Base-by-base conservation (phyloP, 2,888 invertebrate species). In the Rhagonycha fulva region DNA sequence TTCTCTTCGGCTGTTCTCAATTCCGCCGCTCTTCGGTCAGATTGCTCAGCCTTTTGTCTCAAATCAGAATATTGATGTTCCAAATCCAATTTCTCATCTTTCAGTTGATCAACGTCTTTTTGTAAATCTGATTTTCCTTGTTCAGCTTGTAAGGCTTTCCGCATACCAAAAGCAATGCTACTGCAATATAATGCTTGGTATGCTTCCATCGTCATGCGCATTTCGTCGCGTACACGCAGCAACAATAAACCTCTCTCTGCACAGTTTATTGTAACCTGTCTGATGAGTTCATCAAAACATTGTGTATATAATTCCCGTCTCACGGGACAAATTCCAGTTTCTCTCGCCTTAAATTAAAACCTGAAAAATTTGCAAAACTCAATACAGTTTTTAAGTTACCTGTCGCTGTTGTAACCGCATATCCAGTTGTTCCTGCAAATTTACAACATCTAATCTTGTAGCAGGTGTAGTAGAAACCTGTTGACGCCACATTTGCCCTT, bases 201-300 rank as follows among this genome's bases (percentile, higher is more conserved):
- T 0, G 98, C 98, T 83, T 97, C 95, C 89, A 99, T 94, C 0
- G 98, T 98, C 94, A 99, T 98, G 80, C 95, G 91, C 75, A 98
- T 94, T 89, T 99, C 99, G 86, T 99, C 98, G 23, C 99, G 91
- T 4, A 99, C 95, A 82, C 98, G 91, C 71, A 98, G 89, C 69
- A 99, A 88, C 7, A 99, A 89, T n/a, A 99, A 90, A 3, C 99
- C 99, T 82, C 98, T 90, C 89, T 99, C 99, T 0, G 96, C 96
- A 86, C 99, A 99, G 87, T 98, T 98, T 68, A 99, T 96, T 5
- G 99, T 98, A 24, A 98, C 97, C 91, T 99, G 94, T n/a, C 96
- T 91, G 83, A 96, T 96, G 62, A 96, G 89, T 89, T 96, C 96
- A 88, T 96, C 98, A 87, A 98, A 98, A 87, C 98, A 98, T 87